Percentiles rank a stretch among this genome's conserved stretches.
phyloP scores from a whole-genome alignment of 1,140 invertebrate species.

The Leptinotarsa texana region DNA sequence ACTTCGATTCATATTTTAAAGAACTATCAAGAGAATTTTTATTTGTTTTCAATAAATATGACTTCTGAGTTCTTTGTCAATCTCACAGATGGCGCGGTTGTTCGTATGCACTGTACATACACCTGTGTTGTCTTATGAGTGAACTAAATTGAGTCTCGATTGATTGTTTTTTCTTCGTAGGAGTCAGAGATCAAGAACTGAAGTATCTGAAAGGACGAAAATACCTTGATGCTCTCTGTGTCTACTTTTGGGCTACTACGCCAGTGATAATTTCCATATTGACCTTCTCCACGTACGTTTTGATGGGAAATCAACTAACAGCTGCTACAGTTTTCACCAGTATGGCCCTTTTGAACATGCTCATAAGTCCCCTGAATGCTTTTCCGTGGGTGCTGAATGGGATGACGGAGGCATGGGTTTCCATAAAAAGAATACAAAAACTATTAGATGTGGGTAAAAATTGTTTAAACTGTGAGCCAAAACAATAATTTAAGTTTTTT shows the following conservation, averaged over 20 bases:
- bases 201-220: constrained; percentile 82
- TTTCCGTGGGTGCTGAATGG: constrained; percentile 99
- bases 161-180: constrained; percentile 50
- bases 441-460: constrained; percentile 66
- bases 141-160: too few relatives aligned
- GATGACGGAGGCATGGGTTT: constrained; percentile 91
- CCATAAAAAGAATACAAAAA: constrained; percentile 79
- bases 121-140: too few relatives aligned
- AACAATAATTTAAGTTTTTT: not conserved
- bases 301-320: constrained; percentile 79
- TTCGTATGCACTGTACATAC: too few relatives aligned
- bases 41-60: too few relatives aligned
- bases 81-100: too few relatives aligned
- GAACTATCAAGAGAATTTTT: too few relatives aligned
- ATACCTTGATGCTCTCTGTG: constrained; percentile 97
- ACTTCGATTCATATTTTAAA: too few relatives aligned
- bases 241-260: constrained; percentile 99
- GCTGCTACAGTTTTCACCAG: constrained; percentile 93
- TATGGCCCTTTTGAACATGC: constrained; percentile 93
- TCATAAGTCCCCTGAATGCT: constrained; percentile 93
- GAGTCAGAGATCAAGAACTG: constrained; percentile 71
- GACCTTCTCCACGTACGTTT: constrained; percentile 87
- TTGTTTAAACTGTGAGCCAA: not conserved
- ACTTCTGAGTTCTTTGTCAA: too few relatives aligned
- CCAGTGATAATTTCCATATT: constrained; percentile 92